phyloP scores from a whole-genome alignment of 2,797 vertebrate species.

The Gymnoscopelus microlampas region DNA sequence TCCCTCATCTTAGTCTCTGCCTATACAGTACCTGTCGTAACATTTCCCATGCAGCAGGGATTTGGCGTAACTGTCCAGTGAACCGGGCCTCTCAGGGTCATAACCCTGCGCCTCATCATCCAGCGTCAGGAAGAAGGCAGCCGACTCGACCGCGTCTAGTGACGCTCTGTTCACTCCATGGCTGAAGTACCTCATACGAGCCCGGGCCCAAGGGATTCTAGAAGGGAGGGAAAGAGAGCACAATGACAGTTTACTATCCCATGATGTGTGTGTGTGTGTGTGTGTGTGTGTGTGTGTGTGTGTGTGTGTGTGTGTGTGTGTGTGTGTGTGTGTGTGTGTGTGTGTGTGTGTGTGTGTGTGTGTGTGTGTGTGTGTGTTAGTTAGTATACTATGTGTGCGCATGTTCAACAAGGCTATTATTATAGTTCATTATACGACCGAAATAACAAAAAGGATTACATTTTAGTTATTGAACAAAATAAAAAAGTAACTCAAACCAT shows the following conservation, averaged over 20 bases:
- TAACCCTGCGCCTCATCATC: constrained; percentile 88
- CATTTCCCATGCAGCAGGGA: constrained; percentile 94
- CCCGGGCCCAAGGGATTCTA: constrained; percentile 90
- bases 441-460: no score
- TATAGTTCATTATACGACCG: no score
- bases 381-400: not conserved
- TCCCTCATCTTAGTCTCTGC: not conserved
- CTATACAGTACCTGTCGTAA: constrained; percentile 85
- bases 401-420: no score
- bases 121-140: constrained; percentile 90
- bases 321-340: not conserved
- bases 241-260: not conserved
- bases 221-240: not conserved
- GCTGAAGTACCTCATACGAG: constrained; percentile 86
- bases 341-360: not conserved
- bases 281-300: constrained; percentile 1
- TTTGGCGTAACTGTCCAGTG: constrained; percentile 90
- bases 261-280: not conserved
- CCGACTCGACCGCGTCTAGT: constrained; percentile 88
- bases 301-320: not conserved
- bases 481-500: no score
- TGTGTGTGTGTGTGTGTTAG: constrained; percentile 1
- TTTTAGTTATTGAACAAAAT: no score
- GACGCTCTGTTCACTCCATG: constrained; percentile 85
- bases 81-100: constrained; percentile 63